Evolutionary conservation across 2,888 invertebrate species (phyloP).

Genomic region (Alviniconcha strummeri): DNA sequence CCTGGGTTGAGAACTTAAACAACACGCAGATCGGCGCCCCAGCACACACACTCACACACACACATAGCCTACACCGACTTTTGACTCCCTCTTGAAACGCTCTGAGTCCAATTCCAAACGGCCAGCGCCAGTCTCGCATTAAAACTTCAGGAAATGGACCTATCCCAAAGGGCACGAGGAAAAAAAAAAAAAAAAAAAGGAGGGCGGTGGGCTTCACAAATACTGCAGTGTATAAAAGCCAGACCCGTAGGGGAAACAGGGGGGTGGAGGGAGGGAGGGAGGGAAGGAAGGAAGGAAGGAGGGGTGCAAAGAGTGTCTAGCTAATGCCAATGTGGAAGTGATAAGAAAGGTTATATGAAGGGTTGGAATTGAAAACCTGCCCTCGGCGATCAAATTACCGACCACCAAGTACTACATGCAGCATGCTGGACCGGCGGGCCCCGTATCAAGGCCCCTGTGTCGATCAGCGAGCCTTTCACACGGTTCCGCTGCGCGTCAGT

Average conservation of each 20-base stretch:
- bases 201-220: neutral
- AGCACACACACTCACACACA: neutral
- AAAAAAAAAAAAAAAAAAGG: neutral
- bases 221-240: neutral
- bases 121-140: conserved; percentile 22
- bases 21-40: neutral
- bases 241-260: neutral
- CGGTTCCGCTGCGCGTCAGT: neutral
- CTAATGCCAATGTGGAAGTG: conserved; percentile 18
- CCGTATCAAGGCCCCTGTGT: neutral
- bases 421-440: neutral
- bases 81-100: neutral
- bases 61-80: neutral
- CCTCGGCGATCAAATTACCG: neutral
- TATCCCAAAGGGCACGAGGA: neutral
- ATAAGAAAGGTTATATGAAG: conserved; percentile 19
- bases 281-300: too few relatives aligned
- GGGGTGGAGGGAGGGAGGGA: neutral
- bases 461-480: neutral
- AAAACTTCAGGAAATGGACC: conserved; percentile 26
- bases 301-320: neutral
- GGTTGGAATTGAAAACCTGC: conserved; percentile 15
- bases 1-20: neutral
- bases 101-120: conserved; percentile 1
- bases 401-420: neutral